These are phyloP conservation scores for Tribolium freemani DNA, from an alignment of 2,888 invertebrate genomes.

Conservation along the genomic window DNA sequence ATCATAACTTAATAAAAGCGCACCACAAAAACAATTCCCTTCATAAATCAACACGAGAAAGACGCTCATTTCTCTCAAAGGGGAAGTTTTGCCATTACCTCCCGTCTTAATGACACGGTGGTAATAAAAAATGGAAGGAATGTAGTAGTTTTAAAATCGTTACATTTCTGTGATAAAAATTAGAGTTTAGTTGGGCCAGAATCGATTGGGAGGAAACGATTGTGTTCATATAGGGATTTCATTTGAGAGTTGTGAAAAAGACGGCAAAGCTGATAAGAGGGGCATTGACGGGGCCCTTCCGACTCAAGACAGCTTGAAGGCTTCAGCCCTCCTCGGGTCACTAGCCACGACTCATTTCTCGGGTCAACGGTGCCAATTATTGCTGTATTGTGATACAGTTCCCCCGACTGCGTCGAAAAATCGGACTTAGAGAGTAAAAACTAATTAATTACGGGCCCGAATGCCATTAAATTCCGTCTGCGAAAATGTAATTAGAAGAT, in stretches of 20 bases:
- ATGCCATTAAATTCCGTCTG: slow-evolving; percentile 37
- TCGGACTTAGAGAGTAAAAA: not conserved
- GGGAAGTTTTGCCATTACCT: not conserved
- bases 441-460: slow-evolving; percentile 23
- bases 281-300: slow-evolving; percentile 39
- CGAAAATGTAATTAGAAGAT: slow-evolving; percentile 45
- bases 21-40: not conserved
- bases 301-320: slow-evolving; percentile 39
- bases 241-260: slow-evolving; percentile 58
- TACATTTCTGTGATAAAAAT: too few relatives aligned
- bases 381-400: slow-evolving; percentile 28
- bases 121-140: too few relatives aligned
- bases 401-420: not conserved
- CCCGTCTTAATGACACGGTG: too few relatives aligned
- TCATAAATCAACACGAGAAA: too few relatives aligned
- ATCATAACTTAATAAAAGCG: slow-evolving; percentile 1
- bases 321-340: slow-evolving; percentile 47
- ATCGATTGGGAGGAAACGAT: slow-evolving; percentile 42
- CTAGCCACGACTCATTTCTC: slow-evolving; percentile 56
- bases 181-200: too few relatives aligned
- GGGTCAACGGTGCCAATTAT: slow-evolving; percentile 50
- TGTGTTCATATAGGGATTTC: slow-evolving; percentile 58
- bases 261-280: slow-evolving; percentile 54
- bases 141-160: too few relatives aligned
- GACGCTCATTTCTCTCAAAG: not conserved